Evolutionary conservation across 2,888 invertebrate species (phyloP).

Genomic region (Rambutsinella grinnellia): DNA sequence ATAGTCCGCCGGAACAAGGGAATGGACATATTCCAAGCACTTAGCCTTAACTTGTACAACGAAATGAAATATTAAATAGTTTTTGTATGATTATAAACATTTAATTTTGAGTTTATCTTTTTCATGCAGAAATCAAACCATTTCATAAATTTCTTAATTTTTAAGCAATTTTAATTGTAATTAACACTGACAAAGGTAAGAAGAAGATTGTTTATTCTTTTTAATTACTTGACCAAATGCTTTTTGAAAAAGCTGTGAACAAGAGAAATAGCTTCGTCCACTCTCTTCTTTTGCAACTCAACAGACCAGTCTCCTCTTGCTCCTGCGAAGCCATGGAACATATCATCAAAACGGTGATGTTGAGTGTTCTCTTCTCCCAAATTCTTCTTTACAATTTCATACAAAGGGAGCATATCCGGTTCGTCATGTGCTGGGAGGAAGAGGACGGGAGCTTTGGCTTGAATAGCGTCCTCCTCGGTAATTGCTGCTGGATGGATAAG

Average conservation of each 20-base stretch:
- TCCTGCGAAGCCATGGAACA: constrained; percentile 61
- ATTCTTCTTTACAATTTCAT: constrained; percentile 55
- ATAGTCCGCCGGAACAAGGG: too few species aligned
- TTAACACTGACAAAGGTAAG: too few species aligned
- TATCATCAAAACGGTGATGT: constrained; percentile 60
- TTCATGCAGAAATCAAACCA: too few species aligned
- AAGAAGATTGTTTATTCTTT: too few species aligned
- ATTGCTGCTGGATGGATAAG: constrained; percentile 58
- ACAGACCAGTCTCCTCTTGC: constrained; percentile 59
- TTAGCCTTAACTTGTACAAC: too few species aligned
- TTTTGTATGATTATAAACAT: too few species aligned
- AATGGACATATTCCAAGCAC: too few species aligned
- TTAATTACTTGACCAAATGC: constrained; percentile 30
- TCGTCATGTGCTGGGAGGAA: constrained; percentile 58
- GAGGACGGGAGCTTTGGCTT: constrained; percentile 53
- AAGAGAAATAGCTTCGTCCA: constrained; percentile 58
- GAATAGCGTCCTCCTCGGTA: constrained; percentile 42
- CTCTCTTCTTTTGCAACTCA: constrained; percentile 55
- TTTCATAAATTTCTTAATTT: too few species aligned
- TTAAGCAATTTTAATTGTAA: too few species aligned
- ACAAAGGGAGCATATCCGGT: constrained; percentile 58
- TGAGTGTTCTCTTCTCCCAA: constrained; percentile 50
- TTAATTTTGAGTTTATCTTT: too few species aligned
- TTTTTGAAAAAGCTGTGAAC: constrained; percentile 56
- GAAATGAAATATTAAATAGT: too few species aligned